phyloP scores from a whole-genome alignment of 2,797 vertebrate genomes.

The Bradypodion ventrale region DNA sequence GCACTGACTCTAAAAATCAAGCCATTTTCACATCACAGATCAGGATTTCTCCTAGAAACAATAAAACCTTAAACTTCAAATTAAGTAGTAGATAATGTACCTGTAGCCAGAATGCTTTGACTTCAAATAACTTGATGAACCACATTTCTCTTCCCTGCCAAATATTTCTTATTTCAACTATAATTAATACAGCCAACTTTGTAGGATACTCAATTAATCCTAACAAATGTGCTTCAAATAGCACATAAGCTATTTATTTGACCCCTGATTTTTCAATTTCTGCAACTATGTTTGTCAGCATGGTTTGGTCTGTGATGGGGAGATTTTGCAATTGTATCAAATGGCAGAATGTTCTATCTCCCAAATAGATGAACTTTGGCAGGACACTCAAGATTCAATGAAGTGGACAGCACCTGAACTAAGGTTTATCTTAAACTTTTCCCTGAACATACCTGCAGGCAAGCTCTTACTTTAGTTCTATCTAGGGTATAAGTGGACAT shows the following conservation, averaged over 20 bases:
- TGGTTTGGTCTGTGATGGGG: not conserved
- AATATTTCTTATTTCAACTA: no score
- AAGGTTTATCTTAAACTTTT: no score
- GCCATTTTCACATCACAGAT: not conserved
- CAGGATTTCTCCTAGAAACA: not conserved
- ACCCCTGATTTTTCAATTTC: not conserved
- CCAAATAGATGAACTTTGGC: not conserved
- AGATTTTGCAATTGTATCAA: no score
- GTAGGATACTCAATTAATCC: not conserved
- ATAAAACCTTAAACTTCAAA: not conserved
- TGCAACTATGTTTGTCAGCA: not conserved
- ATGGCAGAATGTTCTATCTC: not conserved
- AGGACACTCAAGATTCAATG: not conserved
- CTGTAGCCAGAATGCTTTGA: not conserved
- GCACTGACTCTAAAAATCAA: slow-evolving; percentile 9
- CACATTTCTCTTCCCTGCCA: not conserved
- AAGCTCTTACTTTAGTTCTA: no score
- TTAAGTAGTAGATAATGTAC: not conserved
- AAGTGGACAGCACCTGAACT: not conserved
- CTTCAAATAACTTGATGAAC: not conserved
- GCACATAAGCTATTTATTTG: not conserved
- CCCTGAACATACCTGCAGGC: not conserved
- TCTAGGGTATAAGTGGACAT: not conserved
- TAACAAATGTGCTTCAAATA: not conserved
- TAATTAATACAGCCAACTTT: not conserved